A percentile compares a stretch with the other conserved stretches of the same genome.
phyloP scores from a whole-genome alignment of 1,140 invertebrate genomes.

The Leptopilina clavipes region DNA sequence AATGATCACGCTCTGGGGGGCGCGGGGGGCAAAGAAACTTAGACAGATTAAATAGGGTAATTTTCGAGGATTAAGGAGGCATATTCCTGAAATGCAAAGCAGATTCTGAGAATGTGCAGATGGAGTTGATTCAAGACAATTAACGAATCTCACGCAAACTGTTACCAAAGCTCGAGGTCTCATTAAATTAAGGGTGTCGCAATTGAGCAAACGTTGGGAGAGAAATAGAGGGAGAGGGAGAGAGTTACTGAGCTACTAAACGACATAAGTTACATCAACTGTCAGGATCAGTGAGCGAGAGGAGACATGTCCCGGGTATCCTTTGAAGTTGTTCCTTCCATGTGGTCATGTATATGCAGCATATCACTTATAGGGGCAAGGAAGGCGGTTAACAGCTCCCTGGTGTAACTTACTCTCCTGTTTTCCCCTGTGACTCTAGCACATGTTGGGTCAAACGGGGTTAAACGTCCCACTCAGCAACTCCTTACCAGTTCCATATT shows the following conservation, averaged over 20 bases:
- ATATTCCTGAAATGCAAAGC: neutral
- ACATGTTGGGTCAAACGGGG: constrained; percentile 54
- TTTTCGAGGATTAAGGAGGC: neutral
- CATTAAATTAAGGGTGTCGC: constrained; percentile 60
- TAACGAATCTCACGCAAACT: constrained; percentile 56
- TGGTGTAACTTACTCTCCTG: constrained; percentile 46
- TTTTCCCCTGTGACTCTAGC: constrained; percentile 20
- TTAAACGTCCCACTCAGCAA: constrained; percentile 53
- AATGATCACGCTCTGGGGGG: too few species aligned
- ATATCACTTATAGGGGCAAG: constrained; percentile 59
- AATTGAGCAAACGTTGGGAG: constrained; percentile 56
- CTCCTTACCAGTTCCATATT: constrained; percentile 20
- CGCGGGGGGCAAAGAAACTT: too few species aligned
- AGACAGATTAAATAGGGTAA: neutral
- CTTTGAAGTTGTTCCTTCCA: constrained; percentile 56
- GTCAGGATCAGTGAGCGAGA: constrained; percentile 55
- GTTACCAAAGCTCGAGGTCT: constrained; percentile 53
- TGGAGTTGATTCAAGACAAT: constrained; percentile 45
- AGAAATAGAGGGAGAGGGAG: too few species aligned
- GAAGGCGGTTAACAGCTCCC: constrained; percentile 54
- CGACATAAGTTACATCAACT: constrained; percentile 56
- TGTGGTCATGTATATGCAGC: constrained; percentile 54
- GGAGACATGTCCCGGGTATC: constrained; percentile 52
- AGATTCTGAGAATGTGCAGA: neutral
- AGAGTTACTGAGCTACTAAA: constrained; percentile 55